Conservation (phyloP, 2,113 vertebrate genomes). For the Apistogramma diplotaenia region DNA sequence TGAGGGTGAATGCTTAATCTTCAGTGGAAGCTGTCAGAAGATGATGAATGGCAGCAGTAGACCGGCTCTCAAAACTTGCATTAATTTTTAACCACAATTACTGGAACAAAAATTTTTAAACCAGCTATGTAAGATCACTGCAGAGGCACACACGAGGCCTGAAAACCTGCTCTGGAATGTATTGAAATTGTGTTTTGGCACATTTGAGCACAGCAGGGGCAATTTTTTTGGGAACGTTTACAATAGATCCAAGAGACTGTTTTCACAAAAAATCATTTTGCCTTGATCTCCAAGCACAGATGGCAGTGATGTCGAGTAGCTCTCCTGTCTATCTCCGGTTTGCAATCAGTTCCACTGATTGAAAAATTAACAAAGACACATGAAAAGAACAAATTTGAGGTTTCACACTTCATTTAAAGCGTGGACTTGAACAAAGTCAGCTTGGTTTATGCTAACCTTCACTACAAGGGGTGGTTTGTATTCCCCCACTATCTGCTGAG, state of each 20-base stretch:
- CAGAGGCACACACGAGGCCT: constrained; percentile 8
- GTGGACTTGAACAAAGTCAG: constrained; percentile 29
- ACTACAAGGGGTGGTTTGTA: constrained; percentile 29
- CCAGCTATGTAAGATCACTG: constrained; percentile 22
- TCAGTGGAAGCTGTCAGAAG: constrained; percentile 64
- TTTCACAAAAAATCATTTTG: neutral
- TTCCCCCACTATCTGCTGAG: neutral
- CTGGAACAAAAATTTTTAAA: constrained; percentile 38
- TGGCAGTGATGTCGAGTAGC: constrained; percentile 8
- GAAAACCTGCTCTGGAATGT: neutral
- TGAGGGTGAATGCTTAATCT: constrained; percentile 66
- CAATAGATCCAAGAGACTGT: neutral
- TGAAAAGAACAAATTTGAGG: constrained; percentile 57
- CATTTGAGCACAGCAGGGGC: neutral
- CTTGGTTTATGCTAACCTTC: constrained; percentile 21
- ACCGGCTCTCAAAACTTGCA: constrained; percentile 66
- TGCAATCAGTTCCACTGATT: constrained; percentile 57
- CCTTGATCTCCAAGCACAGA: constrained; percentile 33
- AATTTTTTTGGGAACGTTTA: neutral
- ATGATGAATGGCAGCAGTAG: constrained; percentile 68
- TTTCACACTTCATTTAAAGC: constrained; percentile 43
- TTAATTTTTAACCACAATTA: constrained; percentile 73
- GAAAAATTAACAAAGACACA: constrained; percentile 45
- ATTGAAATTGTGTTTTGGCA: neutral
- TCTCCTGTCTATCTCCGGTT: constrained; percentile 25